Evolutionary conservation across 2,888 invertebrate species (phyloP), one percentile per base, ranked within the genome.

Genomic region (Bhutanitis thaidina): DNA sequence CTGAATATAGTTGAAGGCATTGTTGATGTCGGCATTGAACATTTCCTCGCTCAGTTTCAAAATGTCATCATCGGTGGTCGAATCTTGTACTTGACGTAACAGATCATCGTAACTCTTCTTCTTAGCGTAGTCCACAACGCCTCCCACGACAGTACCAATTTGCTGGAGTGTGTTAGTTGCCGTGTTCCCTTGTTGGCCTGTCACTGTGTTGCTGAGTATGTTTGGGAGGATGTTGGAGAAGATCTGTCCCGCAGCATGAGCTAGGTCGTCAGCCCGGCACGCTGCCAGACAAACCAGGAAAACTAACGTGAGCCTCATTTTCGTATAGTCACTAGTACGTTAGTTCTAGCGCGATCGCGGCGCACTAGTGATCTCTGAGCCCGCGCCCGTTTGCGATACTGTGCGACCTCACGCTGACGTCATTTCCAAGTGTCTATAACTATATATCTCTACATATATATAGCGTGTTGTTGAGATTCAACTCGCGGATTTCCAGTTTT

Each of bases 21-120:
- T 95, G 75, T 95, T 95, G 16, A 87, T 78, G 69, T 96, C 96
- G 62, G 93, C 92, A 56, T 90, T 91, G 65, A 94, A 92, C 63
- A 96, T 88, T 54, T 91, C 91, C 72, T 96, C 96, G 14, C 94
- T 92, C 56, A 96, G 83, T 43, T 93, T 91, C 51, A 92, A 89
- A 41, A 95, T 78, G 67, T 94, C 93, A 53, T 92, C 92, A 56
- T 94, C 93, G 0, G 91, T 91, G 41, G 93, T 92, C 0, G 89
- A 67, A 48, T 91, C 90, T 56, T 87, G 87, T 7, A 81, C 79
- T 60, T 84, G 85, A 9, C 76, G 78, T 32, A 89, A 67, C 46
- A 89, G 50, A 41, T 88, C 87, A 7, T 87, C 88, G 56, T 88
- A 89, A 61, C 86, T 84, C 65, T 86, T 89, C 70, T 85, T 89